Percentiles rank a stretch among this genome's conserved stretches.
Conservation (phyloP, 2,113 vertebrate species). For the Malaclemys terrapin region DNA sequence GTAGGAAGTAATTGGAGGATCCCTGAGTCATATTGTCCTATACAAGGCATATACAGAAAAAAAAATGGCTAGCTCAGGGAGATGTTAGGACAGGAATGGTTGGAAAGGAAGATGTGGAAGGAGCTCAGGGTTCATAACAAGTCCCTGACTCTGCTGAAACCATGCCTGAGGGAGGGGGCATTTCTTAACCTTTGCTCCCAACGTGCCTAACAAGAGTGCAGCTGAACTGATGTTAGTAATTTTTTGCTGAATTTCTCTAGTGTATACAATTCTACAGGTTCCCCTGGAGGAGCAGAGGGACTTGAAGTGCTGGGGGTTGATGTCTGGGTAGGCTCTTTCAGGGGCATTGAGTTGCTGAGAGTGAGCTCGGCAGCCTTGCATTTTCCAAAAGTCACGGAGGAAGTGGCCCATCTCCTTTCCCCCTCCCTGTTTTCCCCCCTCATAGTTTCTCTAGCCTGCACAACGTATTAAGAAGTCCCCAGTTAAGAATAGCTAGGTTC, state of each 20-base stretch:
- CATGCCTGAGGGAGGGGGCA: background rate
- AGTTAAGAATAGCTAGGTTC: background rate
- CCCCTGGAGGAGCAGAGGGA: background rate
- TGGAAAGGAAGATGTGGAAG: background rate
- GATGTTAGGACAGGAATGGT: background rate
- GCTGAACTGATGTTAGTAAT: background rate
- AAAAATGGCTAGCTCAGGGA: background rate
- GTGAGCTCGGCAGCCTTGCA: background rate
- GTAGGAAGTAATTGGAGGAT: background rate
- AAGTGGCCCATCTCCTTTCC: background rate
- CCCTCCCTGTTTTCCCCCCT: background rate
- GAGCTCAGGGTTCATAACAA: background rate
- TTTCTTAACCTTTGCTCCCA: background rate
- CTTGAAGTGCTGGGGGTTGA: background rate
- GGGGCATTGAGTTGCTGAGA: background rate
- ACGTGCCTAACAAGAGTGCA: background rate
- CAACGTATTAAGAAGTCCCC: background rate
- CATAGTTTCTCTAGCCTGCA: background rate
- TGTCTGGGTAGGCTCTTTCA: background rate
- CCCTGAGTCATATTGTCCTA: background rate
- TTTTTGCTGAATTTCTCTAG: rapidly evolving
- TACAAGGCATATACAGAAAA: background rate
- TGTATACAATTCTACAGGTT: background rate
- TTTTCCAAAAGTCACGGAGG: background rate
- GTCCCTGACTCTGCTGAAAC: conserved; percentile 7